phyloP scores from a whole-genome alignment of 1,140 invertebrate genomes.

The Micrasema longulum region DNA sequence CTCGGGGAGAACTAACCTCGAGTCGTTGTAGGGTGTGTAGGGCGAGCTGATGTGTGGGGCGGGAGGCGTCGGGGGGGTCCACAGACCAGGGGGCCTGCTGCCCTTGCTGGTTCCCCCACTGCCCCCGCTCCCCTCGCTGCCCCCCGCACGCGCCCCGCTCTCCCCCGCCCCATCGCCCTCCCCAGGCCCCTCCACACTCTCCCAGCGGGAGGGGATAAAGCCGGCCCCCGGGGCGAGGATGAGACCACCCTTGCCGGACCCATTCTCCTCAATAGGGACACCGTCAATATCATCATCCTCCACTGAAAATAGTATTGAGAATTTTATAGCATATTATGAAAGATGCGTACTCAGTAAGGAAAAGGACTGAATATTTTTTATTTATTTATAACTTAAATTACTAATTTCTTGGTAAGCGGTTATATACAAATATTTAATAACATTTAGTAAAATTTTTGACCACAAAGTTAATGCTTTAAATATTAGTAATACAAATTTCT shows the following conservation, averaged over 20 bases:
- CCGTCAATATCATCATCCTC: conserved; percentile 86
- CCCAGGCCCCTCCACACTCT: conserved; percentile 90
- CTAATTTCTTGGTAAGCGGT: too few species aligned
- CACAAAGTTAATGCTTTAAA: too few species aligned
- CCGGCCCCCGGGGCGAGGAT: conserved; percentile 62
- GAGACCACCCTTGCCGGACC: conserved; percentile 23
- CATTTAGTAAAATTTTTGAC: too few species aligned
- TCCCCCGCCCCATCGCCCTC: conserved; percentile 80
- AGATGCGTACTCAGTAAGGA: too few species aligned
- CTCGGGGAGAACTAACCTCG: conserved; percentile 47
- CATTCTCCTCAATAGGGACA: conserved; percentile 73
- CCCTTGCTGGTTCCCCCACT: conserved; percentile 44
- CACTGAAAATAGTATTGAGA: conserved; percentile 61
- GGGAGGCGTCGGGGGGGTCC: conserved; percentile 48
- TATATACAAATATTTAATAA: too few species aligned
- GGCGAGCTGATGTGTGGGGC: conserved; percentile 41
- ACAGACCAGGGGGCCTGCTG: conserved; percentile 82
- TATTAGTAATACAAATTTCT: too few species aligned
- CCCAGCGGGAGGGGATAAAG: conserved; percentile 94
- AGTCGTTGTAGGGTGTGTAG: conserved; percentile 54
- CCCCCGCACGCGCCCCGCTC: conserved; percentile 81
- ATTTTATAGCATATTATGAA: too few species aligned
- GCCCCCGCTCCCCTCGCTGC: conserved; percentile 78
- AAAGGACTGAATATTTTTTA: too few species aligned
- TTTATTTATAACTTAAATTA: too few species aligned